Percentiles rank a stretch among this genome's conserved stretches.
phyloP scores from a whole-genome alignment of 2,797 vertebrate species.

The Chloroceryle inda region DNA sequence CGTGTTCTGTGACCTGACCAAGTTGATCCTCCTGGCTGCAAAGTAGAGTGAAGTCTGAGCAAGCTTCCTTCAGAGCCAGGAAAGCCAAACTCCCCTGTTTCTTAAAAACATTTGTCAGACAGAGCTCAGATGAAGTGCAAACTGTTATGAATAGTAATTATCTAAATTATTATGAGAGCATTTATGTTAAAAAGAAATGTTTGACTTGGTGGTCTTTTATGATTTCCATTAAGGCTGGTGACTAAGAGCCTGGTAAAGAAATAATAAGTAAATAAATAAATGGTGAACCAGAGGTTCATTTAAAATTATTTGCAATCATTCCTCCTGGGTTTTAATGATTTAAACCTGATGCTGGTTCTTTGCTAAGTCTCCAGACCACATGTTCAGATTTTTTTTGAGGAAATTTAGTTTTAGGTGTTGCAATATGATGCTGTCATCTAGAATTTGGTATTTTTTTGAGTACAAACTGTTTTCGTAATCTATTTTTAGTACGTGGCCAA shows the following conservation, averaged over 20 bases:
- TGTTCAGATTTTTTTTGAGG: background rate
- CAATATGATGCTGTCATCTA: background rate
- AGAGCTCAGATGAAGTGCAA: background rate
- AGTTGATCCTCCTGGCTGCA: background rate
- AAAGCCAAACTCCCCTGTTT: background rate
- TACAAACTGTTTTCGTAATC: background rate
- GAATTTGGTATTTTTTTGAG: background rate
- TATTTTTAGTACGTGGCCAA: background rate
- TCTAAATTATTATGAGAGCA: background rate
- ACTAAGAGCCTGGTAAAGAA: background rate
- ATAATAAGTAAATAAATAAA: background rate
- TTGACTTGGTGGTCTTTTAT: background rate
- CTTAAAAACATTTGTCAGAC: accelerated
- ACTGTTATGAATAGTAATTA: background rate
- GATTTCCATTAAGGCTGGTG: background rate
- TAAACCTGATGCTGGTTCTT: background rate
- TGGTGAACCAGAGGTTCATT: background rate
- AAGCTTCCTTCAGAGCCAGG: background rate
- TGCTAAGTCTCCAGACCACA: background rate
- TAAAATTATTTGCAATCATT: background rate
- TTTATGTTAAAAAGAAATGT: background rate
- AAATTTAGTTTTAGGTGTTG: background rate
- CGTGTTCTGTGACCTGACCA: background rate
- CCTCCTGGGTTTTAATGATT: background rate
- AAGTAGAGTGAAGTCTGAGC: background rate